Conservation (phyloP, 2,888 invertebrate species). For the Odontothrips loti region DNA sequence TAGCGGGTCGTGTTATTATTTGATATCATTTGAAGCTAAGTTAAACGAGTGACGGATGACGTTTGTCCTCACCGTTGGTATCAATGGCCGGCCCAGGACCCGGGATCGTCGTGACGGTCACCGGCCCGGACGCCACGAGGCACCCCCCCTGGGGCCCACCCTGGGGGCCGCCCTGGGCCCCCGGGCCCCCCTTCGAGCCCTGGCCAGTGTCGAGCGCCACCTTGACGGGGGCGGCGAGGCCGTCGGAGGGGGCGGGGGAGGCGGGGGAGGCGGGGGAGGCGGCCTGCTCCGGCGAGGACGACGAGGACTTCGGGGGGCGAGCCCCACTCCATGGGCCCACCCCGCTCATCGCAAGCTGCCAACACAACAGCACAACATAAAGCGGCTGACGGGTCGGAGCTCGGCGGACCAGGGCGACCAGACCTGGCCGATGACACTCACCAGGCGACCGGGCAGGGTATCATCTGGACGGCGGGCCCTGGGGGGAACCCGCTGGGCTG, state of each 20-base stretch:
- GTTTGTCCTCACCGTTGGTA: conserved; percentile 26
- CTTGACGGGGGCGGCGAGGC: not conserved
- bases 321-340: conserved; percentile 16
- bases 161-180: conserved; percentile 30
- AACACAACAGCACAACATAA: no score
- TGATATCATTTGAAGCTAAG: no score
- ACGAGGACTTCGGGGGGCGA: not conserved
- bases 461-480: conserved; percentile 1
- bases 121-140: conserved; percentile 40
- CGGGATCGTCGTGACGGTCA: conserved; percentile 41
- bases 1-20: no score
- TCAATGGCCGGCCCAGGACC: conserved; percentile 33
- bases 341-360: conserved; percentile 9
- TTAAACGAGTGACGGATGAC: no score
- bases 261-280: not conserved
- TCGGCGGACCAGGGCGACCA: no score
- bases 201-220: conserved; percentile 3
- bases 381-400: no score
- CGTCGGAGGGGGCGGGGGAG: not conserved
- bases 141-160: conserved; percentile 34
- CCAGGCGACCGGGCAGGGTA: not conserved
- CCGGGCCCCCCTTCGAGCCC: conserved; percentile 29
- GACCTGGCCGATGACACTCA: not conserved
- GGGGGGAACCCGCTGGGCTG: not conserved
- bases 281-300: conserved; percentile 7